Evolutionary conservation across 2,888 invertebrate species (phyloP).

Genomic region (Erpobdella octoculata): DNA sequence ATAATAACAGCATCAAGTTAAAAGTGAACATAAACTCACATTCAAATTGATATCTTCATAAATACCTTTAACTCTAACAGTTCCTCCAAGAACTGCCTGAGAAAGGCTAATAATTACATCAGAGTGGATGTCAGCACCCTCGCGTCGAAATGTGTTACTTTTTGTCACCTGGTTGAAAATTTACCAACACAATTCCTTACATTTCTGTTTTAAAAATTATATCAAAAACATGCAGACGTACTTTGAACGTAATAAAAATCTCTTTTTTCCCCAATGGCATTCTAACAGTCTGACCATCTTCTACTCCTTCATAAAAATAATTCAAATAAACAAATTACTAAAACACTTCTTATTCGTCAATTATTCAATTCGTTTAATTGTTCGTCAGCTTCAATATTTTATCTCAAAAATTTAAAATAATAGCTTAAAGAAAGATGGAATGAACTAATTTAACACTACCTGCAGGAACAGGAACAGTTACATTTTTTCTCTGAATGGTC

Average conservation of each 20-base stretch:
- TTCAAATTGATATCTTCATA: constrained; percentile 88
- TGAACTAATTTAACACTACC: too few species aligned
- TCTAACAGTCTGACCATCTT: constrained; percentile 91
- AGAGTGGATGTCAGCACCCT: constrained; percentile 92
- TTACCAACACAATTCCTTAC: not conserved
- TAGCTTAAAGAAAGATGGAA: too few species aligned
- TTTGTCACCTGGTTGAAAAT: constrained; percentile 54
- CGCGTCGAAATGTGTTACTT: constrained; percentile 79
- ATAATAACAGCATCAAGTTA: not conserved
- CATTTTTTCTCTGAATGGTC: constrained; percentile 75
- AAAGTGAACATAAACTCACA: constrained; percentile 55
- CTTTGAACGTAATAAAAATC: constrained; percentile 84
- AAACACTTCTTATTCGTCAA: not conserved
- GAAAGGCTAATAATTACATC: constrained; percentile 79
- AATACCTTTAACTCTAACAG: constrained; percentile 81
- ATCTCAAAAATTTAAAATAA: too few species aligned
- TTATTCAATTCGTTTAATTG: not conserved
- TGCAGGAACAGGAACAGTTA: constrained; percentile 87
- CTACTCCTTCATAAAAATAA: too few species aligned
- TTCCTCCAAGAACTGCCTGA: constrained; percentile 87
- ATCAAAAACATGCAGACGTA: constrained; percentile 48
- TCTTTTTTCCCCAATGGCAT: constrained; percentile 83
- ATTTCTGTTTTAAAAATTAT: not conserved
- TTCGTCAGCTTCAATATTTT: too few species aligned
- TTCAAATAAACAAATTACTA: not conserved